phyloP scores from a whole-genome alignment of 2,113 vertebrate species.

The Desmodus rotundus region DNA sequence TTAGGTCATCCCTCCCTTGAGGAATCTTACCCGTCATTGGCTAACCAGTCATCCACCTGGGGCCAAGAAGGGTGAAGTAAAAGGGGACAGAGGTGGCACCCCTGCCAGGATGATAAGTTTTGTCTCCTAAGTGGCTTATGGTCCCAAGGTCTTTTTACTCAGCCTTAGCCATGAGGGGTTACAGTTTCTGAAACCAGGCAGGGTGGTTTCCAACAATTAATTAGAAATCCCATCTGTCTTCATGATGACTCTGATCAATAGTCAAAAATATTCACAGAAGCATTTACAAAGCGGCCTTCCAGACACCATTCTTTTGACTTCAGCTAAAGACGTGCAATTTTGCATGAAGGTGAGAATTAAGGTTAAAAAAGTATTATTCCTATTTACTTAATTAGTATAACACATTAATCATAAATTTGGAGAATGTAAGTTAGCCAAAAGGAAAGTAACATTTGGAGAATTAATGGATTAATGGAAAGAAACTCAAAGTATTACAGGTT shows the following conservation, averaged over 20 bases:
- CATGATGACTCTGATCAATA: neutral
- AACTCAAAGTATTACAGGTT: neutral
- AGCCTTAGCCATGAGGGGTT: too few species aligned
- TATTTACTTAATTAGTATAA: conserved; percentile 27
- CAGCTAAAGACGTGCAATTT: neutral
- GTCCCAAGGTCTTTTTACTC: too few species aligned
- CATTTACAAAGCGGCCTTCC: neutral
- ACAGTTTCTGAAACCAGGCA: too few species aligned
- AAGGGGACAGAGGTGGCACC: too few species aligned
- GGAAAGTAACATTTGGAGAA: neutral
- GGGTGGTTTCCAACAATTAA: too few species aligned
- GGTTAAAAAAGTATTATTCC: neutral
- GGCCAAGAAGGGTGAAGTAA: too few species aligned
- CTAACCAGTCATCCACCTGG: too few species aligned
- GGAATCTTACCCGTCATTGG: too few species aligned
- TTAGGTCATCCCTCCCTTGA: too few species aligned
- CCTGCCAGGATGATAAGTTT: too few species aligned
- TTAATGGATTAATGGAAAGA: conserved; percentile 27
- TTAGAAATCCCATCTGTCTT: conserved; percentile 3
- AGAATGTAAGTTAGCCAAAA: neutral
- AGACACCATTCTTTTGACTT: conserved; percentile 5
- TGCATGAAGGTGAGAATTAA: neutral
- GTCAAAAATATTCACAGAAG: conserved; percentile 7
- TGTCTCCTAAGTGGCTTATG: too few species aligned
- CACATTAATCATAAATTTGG: neutral